phyloP scores from a whole-genome alignment of 2,888 invertebrate species.

The Plebejus melissa region DNA sequence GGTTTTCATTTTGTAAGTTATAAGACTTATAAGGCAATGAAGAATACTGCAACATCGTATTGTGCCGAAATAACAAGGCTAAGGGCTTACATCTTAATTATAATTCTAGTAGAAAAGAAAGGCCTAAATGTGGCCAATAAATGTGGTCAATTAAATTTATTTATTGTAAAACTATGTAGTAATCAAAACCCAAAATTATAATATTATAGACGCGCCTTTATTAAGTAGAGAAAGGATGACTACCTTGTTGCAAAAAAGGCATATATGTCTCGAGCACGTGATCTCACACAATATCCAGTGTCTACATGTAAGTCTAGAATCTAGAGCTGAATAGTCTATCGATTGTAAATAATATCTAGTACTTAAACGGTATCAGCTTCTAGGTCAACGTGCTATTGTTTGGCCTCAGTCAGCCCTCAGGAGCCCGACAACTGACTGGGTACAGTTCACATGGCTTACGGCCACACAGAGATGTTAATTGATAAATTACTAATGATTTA shows the following conservation, averaged over 20 bases:
- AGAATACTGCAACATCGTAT: background rate
- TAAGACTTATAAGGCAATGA: background rate
- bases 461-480: too few relatives aligned
- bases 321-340: constrained; percentile 9
- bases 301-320: background rate
- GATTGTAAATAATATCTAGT: constrained; percentile 20
- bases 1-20: constrained; percentile 1
- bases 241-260: background rate
- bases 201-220: too few relatives aligned
- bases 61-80: background rate
- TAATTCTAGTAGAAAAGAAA: too few relatives aligned
- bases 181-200: too few relatives aligned
- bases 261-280: background rate
- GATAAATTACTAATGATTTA: too few relatives aligned
- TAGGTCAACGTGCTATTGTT: constrained; percentile 17
- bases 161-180: too few relatives aligned
- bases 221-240: background rate
- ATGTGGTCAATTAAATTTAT: too few relatives aligned
- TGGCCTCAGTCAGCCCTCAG: background rate
- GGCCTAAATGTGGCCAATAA: too few relatives aligned
- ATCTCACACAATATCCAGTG: background rate
- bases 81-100: background rate
- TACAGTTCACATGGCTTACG: background rate
- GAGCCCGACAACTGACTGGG: background rate
- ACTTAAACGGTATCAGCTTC: constrained; percentile 18